A percentile compares a stretch with the other conserved stretches of the same genome.
Conservation (phyloP, 2,113 vertebrate species). For the Himantopus leucocephalus region DNA sequence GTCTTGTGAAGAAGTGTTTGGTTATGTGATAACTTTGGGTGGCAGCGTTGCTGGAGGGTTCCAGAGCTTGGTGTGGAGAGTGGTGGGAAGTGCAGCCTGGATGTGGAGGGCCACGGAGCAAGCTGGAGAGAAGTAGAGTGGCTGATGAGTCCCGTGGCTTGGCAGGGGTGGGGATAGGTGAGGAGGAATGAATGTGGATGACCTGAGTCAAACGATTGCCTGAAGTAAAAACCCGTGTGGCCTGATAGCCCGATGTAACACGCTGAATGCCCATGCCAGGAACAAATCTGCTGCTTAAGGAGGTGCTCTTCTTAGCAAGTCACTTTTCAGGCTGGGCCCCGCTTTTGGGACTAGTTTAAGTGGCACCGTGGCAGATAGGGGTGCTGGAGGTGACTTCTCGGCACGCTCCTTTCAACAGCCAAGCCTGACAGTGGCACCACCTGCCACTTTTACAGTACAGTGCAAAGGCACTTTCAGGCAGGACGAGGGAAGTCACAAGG, state of each 20-base stretch:
- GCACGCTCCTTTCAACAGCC: accelerated
- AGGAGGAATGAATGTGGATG: not conserved
- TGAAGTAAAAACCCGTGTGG: not conserved
- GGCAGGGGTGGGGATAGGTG: not conserved
- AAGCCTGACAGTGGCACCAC: not conserved
- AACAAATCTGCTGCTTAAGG: not conserved
- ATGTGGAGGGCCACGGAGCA: not conserved
- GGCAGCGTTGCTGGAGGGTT: not conserved
- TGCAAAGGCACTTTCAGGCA: constrained; percentile 7
- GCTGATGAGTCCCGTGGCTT: not conserved
- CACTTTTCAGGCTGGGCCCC: not conserved
- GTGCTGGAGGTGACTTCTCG: not conserved
- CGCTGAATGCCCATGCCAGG: not conserved
- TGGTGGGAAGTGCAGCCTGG: not conserved
- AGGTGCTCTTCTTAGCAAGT: not conserved
- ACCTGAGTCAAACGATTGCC: not conserved
- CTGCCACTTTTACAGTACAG: constrained; percentile 16
- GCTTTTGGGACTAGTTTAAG: not conserved
- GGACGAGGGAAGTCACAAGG: not conserved
- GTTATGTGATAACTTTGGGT: not conserved
- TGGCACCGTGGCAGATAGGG: not conserved
- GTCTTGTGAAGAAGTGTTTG: not conserved
- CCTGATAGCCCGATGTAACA: not conserved
- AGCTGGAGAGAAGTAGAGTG: not conserved
- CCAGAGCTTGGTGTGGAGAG: not conserved